Conservation (phyloP, 2,888 invertebrate species). For the Teinopalpus imperialis region DNA sequence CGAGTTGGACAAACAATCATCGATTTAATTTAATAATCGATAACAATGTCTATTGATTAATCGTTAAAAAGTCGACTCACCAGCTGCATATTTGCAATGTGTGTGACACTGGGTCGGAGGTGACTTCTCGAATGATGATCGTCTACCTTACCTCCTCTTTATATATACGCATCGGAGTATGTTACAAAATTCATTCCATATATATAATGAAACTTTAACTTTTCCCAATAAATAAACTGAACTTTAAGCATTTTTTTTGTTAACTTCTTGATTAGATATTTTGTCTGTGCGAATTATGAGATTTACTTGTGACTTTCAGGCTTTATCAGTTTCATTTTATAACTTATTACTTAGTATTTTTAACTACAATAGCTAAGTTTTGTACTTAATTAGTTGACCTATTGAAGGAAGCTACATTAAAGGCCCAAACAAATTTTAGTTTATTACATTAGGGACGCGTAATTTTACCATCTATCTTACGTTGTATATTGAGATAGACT, state of each 20-base stretch:
- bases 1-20: not conserved
- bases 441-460: too few relatives aligned
- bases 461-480: too few relatives aligned
- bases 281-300: not conserved
- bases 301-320: not conserved
- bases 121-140: slow-evolving; percentile 61
- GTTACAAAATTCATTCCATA: slow-evolving; percentile 71
- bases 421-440: too few relatives aligned
- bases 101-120: slow-evolving; percentile 57
- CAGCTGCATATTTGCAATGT: slow-evolving; percentile 63
- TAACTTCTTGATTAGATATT: slow-evolving; percentile 3
- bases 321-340: not conserved
- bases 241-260: slow-evolving; percentile 50
- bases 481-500: too few relatives aligned
- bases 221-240: slow-evolving; percentile 58
- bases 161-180: slow-evolving; percentile 53
- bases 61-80: slow-evolving; percentile 48
- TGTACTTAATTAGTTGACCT: slow-evolving; percentile 1
- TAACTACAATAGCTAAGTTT: too few relatives aligned
- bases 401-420: not conserved
- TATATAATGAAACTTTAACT: slow-evolving; percentile 56
- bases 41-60: slow-evolving; percentile 27
- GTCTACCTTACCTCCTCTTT: slow-evolving; percentile 42
- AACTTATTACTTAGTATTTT: too few relatives aligned
- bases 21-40: not conserved